These are phyloP conservation scores for Crepidodera aurea DNA, from an alignment of 2,888 invertebrate genomes.

Conservation along the genomic window DNA sequence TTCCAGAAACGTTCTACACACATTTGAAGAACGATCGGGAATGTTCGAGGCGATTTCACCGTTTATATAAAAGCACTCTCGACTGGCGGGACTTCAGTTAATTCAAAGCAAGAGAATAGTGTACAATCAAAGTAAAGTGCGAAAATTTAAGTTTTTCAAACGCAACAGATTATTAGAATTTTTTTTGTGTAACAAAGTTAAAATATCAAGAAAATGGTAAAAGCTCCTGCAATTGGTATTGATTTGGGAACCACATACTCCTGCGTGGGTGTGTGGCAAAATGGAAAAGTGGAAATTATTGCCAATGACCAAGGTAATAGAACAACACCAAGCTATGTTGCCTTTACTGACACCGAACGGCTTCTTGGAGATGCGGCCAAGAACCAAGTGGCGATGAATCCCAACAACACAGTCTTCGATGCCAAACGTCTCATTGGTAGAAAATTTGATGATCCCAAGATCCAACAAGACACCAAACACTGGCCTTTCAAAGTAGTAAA, in stretches of 20 bases:
- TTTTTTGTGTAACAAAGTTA: too few relatives aligned
- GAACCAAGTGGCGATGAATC: constrained; percentile 75
- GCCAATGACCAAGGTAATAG: too few relatives aligned
- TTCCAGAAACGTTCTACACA: neutral
- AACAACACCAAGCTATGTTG: constrained; percentile 78
- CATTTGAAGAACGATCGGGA: constrained; percentile 20
- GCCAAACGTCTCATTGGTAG: too few relatives aligned
- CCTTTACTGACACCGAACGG: constrained; percentile 74
- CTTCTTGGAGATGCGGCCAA: constrained; percentile 76
- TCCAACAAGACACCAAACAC: constrained; percentile 81
- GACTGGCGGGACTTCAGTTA: constrained; percentile 20
- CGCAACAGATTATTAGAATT: neutral
- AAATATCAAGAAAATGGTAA: constrained; percentile 48
- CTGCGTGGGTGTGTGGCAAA: too few relatives aligned
- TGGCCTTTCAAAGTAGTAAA: constrained; percentile 83
- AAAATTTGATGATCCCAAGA: constrained; percentile 77
- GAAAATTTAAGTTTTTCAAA: neutral
- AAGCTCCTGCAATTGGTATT: constrained; percentile 74
- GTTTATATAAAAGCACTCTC: constrained; percentile 31
- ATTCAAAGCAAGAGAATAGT: constrained; percentile 24
- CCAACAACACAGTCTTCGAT: too few relatives aligned
- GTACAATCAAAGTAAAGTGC: neutral
- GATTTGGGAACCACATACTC: too few relatives aligned
- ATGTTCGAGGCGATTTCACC: constrained; percentile 28
- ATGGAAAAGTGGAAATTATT: too few relatives aligned